Base-by-base conservation (phyloP, 2,113 vertebrate genomes). In the Cephalopterus ornatus region DNA sequence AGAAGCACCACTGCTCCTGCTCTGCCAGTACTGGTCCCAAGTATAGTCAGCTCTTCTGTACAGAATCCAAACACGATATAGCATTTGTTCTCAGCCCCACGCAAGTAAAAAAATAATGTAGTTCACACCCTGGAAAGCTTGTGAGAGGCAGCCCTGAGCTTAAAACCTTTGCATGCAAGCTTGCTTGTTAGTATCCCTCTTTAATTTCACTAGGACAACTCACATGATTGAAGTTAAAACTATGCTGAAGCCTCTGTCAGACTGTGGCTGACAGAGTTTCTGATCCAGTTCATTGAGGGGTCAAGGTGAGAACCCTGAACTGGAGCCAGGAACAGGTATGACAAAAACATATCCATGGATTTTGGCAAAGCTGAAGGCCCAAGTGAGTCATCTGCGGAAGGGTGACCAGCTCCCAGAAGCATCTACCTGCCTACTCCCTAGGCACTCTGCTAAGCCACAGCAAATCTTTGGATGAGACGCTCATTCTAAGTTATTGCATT, bases 271-370 rank as follows among this genome's bases (percentile, higher is more conserved):
- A 52, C 32, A 16, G 67, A 80, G 30, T 27, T 88, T 14, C 68
- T 67, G 22, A 76, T 77, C 42, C 71, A 89, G 68, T 71, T 96
- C 73, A 95, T 53, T 0, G 0, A 71, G 13, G 68, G 65, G 68
- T 91, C 86, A 95, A 95, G 80, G 73, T 71, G 39, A 95, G 61
- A 93, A 81, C 33, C 47, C 76, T 56, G 68, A 95, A 72, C 30
- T 14, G 52, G 35, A 82, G 52, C n/a, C 37, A 92, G 63, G 32
- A 58, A 63, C n/a, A 84, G 32, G 47, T 49, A 88, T 0, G 1
- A 42, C 17, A 50, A 67, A 80, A 93, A 72, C 61, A 88, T 16
- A 72, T 17, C 13, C 71, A 44, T 0, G 0, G 65, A 75, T 72
- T 81, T 47, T 71, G 52, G 52, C 88, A 92, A 71, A 78, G 46